A percentile compares a stretch with the other conserved stretches of the same genome.
These are phyloP conservation scores for Episyrphus balteatus DNA, from an alignment of 1,140 invertebrate genomes.

Conservation along the genomic window DNA sequence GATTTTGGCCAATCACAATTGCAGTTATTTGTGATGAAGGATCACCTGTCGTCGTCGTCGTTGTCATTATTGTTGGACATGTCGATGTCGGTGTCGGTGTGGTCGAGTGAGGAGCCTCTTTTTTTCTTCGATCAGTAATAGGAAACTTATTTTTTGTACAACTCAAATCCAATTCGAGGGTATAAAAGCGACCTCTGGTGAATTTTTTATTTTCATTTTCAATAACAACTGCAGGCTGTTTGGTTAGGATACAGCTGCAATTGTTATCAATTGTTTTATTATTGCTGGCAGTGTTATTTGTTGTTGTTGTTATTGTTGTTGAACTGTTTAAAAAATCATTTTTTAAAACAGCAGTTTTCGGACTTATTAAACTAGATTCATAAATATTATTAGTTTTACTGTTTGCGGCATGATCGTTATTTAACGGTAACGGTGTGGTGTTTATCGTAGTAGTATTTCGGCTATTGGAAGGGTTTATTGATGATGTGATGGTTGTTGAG, in stretches of 20 bases:
- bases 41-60: not conserved
- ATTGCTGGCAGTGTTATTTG: slow-evolving; percentile 1
- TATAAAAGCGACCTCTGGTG: slow-evolving; percentile 27
- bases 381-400: too few relatives aligned
- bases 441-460: not conserved
- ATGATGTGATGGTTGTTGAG: not conserved
- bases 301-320: not conserved
- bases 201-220: slow-evolving; percentile 24
- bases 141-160: slow-evolving; percentile 37
- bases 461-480: not conserved
- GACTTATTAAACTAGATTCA: not conserved
- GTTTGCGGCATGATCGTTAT: too few relatives aligned
- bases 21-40: not conserved
- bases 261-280: slow-evolving; percentile 13
- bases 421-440: too few relatives aligned
- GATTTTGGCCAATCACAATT: not conserved
- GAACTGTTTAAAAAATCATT: too few relatives aligned
- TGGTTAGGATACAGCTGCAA: slow-evolving; percentile 16
- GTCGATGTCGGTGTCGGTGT: slow-evolving; percentile 2
- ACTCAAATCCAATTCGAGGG: slow-evolving; percentile 30
- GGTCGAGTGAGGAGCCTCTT: not conserved
- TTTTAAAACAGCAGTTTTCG: not conserved
- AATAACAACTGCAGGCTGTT: slow-evolving; percentile 12
- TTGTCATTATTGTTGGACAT: not conserved
- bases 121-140: slow-evolving; percentile 27